Evolutionary conservation across 2,888 invertebrate genomes (phyloP).

Genomic region (Microplitis deprimator): DNA sequence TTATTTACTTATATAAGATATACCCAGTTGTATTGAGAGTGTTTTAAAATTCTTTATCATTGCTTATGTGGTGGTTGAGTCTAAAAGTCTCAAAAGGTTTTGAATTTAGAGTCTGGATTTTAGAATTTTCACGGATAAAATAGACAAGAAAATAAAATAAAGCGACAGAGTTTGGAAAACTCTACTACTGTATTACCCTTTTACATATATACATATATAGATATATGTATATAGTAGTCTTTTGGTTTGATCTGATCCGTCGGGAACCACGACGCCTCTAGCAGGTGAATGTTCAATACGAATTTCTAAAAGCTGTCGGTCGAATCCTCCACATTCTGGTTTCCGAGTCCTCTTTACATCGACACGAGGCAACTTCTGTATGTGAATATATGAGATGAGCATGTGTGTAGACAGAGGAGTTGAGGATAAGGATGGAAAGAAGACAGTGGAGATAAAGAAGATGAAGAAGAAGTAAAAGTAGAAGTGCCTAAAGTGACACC

Average conservation of each 20-base stretch:
- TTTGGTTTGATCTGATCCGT: slow-evolving; percentile 54
- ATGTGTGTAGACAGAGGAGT: slow-evolving; percentile 22
- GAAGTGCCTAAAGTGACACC: slow-evolving; percentile 51
- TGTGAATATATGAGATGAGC: not conserved
- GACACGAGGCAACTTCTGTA: slow-evolving; percentile 4
- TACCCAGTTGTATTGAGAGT: not conserved
- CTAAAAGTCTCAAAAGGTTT: slow-evolving; percentile 4
- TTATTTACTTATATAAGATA: not conserved
- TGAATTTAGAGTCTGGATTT: not conserved
- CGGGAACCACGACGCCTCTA: slow-evolving; percentile 53
- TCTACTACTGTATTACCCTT: not conserved
- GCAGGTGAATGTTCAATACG: slow-evolving; percentile 40
- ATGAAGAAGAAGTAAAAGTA: slow-evolving; percentile 40
- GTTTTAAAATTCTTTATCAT: not conserved
- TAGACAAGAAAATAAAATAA: not conserved
- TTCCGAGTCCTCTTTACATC: not conserved
- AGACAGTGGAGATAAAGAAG: slow-evolving; percentile 28
- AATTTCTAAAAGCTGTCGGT: slow-evolving; percentile 38
- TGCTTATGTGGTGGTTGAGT: not conserved
- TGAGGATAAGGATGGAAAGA: slow-evolving; percentile 26
- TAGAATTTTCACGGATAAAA: not conserved
- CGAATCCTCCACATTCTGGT: slow-evolving; percentile 42
- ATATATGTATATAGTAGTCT: slow-evolving; percentile 19
- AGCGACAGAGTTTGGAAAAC: not conserved
- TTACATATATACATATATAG: not conserved